Conservation (phyloP, 2,888 invertebrate genomes). For the Eristalis arbustorum region DNA sequence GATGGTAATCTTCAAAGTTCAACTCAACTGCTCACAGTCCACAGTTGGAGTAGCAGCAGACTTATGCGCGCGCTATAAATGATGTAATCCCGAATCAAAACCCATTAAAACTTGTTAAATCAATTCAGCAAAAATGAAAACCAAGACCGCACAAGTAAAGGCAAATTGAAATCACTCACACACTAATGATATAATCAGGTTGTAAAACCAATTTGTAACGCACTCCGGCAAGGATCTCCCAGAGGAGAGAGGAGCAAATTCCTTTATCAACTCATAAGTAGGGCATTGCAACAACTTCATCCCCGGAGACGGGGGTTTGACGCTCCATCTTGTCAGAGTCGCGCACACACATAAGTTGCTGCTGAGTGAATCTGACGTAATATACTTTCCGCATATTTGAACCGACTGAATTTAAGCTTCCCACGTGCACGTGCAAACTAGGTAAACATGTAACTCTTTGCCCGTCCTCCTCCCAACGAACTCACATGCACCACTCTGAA, state of each 20-base stretch:
- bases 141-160: not conserved
- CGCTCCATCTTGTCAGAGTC: not conserved
- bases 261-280: not conserved
- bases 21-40: not conserved
- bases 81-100: not conserved
- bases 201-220: not conserved
- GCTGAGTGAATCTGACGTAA: not conserved
- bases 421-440: not conserved
- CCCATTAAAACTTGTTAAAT: not conserved
- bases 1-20: not conserved
- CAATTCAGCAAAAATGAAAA: not conserved
- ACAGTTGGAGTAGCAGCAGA: not conserved
- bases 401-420: not conserved
- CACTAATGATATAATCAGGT: not conserved
- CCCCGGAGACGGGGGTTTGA: no score
- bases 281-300: not conserved
- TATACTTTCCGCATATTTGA: not conserved
- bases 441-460: not conserved
- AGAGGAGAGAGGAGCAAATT: not conserved
- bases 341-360: not conserved
- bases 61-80: not conserved
- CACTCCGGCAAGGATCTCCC: not conserved
- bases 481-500: not conserved
- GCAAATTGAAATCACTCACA: not conserved
- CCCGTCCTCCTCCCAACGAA: not conserved